Evolutionary conservation across 1,140 invertebrate genomes (phyloP).

Genomic region (Bombus haemorrhoidalis): DNA sequence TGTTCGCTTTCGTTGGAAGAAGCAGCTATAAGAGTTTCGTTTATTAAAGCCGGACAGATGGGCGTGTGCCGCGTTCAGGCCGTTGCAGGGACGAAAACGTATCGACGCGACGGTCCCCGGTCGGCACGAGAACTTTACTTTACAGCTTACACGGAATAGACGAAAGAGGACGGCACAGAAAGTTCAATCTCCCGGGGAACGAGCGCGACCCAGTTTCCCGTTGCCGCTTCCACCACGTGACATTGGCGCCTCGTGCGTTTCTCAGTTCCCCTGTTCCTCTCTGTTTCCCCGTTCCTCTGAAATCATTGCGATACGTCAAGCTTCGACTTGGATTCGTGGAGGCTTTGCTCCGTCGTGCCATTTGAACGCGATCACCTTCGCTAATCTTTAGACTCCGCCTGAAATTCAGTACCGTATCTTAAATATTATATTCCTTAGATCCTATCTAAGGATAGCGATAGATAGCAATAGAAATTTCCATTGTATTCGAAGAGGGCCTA

Average conservation of each 20-base stretch:
- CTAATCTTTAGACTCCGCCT: not conserved
- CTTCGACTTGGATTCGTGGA: constrained; percentile 34
- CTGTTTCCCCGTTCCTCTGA: too few species aligned
- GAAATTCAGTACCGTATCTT: not conserved
- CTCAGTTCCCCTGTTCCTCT: not conserved
- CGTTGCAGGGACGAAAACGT: not conserved
- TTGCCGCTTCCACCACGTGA: constrained; percentile 11
- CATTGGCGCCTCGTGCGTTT: not conserved
- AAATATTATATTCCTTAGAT: too few species aligned
- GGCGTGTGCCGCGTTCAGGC: not conserved
- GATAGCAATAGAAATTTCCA: not conserved
- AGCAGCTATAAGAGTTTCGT: not conserved
- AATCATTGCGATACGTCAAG: constrained; percentile 2
- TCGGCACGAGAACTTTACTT: constrained; percentile 41
- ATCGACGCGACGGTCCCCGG: constrained; percentile 47
- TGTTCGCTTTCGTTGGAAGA: not conserved
- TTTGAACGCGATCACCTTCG: constrained; percentile 3
- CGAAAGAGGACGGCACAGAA: constrained; percentile 23
- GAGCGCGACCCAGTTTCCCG: constrained; percentile 51
- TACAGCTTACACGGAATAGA: constrained; percentile 3
- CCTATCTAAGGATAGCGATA: too few species aligned
- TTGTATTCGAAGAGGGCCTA: not conserved
- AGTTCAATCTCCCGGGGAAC: constrained; percentile 55
- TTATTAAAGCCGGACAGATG: not conserved
- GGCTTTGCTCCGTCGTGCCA: not conserved